Evolutionary conservation across 2,113 vertebrate genomes (phyloP).

Genomic region (Mus spicilegus): DNA sequence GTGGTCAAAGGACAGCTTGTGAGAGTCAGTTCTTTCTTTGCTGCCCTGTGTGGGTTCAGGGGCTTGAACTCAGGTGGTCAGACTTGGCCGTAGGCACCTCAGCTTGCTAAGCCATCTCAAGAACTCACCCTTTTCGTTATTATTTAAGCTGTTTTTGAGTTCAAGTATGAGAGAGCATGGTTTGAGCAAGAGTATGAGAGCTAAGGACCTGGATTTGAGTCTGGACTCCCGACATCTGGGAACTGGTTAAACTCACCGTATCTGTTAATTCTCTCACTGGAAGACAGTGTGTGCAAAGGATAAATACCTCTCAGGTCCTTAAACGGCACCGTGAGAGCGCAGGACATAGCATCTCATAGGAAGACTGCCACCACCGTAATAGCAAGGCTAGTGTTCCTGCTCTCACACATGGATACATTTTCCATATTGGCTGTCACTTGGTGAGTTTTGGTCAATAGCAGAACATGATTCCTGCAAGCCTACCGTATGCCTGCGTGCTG

Average conservation of each 20-base stretch:
- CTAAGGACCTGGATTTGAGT: not conserved
- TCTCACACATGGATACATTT: not conserved
- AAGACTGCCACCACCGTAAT: not conserved
- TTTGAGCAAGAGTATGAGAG: not conserved
- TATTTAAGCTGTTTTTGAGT: not conserved
- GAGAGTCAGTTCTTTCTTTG: not conserved
- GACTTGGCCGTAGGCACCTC: not conserved
- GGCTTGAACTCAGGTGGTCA: not conserved
- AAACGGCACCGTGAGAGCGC: not conserved
- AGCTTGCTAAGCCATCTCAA: not conserved
- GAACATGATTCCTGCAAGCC: not conserved
- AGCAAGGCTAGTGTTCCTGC: not conserved
- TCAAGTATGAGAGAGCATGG: not conserved
- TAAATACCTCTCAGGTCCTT: not conserved
- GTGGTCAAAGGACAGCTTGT: not conserved
- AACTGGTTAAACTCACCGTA: not conserved
- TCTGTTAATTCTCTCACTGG: not conserved
- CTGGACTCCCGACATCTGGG: not conserved
- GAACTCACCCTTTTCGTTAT: not conserved
- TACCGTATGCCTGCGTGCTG: not conserved
- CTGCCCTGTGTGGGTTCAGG: not conserved
- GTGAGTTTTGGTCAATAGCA: not conserved
- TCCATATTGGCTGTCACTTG: not conserved
- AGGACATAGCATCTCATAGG: not conserved
- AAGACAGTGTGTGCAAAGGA: not conserved